phyloP scores from a whole-genome alignment of 2,113 vertebrate species.

The Pseudopipra pipra region DNA sequence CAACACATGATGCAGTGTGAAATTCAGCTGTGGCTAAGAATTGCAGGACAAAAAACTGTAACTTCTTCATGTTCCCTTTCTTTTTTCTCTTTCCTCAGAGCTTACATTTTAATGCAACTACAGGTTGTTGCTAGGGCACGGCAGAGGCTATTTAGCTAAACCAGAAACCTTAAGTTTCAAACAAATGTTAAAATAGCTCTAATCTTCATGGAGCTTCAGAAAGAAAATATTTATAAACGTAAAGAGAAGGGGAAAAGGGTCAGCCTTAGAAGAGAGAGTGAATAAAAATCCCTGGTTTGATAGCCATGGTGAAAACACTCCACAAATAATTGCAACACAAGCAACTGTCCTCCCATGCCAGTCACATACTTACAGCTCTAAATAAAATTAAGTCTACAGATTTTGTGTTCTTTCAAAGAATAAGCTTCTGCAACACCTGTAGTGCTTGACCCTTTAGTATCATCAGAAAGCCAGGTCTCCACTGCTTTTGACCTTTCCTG shows the following conservation, averaged over 20 bases:
- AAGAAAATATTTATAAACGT: background rate
- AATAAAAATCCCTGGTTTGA: background rate
- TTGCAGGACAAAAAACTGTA: background rate
- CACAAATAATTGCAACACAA: background rate
- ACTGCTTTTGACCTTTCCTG: background rate
- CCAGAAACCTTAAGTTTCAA: background rate
- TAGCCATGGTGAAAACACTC: background rate
- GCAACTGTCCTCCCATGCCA: background rate
- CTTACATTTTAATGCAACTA: background rate
- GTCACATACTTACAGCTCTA: background rate
- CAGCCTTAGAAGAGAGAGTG: background rate
- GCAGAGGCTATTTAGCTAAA: background rate
- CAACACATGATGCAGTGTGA: rapidly evolving
- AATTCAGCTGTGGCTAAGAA: background rate
- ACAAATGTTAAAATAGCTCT: background rate
- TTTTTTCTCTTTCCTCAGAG: background rate
- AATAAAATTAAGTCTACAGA: background rate
- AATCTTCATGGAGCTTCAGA: background rate
- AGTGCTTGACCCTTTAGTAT: background rate
- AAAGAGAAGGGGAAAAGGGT: background rate
- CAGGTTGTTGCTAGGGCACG: background rate
- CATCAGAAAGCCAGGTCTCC: background rate
- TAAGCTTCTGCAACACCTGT: background rate
- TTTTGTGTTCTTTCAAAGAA: background rate
- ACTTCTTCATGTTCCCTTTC: background rate